Evolutionary conservation across 2,113 vertebrate species (phyloP), one percentile per base, ranked within the genome.

Genomic region (Rhinoptilus africanus): DNA sequence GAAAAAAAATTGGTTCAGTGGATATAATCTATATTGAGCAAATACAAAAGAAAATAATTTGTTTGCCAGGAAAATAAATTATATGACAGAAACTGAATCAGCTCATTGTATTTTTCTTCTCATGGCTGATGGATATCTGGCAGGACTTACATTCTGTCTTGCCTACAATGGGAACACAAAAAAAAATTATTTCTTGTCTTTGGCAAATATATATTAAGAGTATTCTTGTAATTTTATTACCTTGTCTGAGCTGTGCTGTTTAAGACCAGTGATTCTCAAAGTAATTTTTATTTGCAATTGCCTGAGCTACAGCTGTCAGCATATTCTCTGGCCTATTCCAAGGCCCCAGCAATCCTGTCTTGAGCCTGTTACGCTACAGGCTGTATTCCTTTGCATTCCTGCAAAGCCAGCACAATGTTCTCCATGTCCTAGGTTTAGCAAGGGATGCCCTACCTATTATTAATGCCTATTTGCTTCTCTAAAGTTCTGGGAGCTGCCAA

Each of bases 351-450:
- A 39, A 32, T 67, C 45, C 66, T 35, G 26, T 14, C 26, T 53
- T 0, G 1, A 88, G n/a, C 34, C 17, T 1, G 2, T 34, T 47
- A 22, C 24, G 8, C n/a, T 26, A 11, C 14, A n/a, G 53, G 21
- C 28, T 11, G 3, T 45, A n/a, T 77, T 64, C 17, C 45, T 35
- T 66, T 66, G 28, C 9, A 10, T 45, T 78, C 8, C 57, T 41
- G 50, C 19, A 45, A 63, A 77, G 37, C 14, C 50, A 39, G 43
- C 24, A 39, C 16, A 45, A 4, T 30, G 59, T 69, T 51, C 34
- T 37, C 30, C 5, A 4, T 26, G 39, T n/a, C 39, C 24, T 48
- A 10, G 5, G 21, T 53, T 69, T 24, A 39, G 23, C 14, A 28
- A 64, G 71, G 43, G 37, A 26, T 1, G 2, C 10, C 22, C 28